Evolutionary conservation across 1,140 invertebrate genomes (phyloP), one percentile per base, ranked within the genome.

Genomic region (Psix sp.): DNA sequence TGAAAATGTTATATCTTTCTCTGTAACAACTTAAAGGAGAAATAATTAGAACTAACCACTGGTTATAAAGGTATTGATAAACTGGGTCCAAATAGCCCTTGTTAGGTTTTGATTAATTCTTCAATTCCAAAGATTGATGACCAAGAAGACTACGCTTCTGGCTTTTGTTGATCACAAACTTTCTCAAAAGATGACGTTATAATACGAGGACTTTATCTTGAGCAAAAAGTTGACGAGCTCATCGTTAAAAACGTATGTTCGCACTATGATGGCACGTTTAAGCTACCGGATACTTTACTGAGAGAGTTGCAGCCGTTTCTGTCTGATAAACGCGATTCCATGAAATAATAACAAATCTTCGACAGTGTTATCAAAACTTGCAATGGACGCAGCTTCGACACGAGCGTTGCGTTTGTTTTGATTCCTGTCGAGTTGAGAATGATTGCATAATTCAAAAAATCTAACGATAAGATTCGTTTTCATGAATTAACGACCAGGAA

Each of bases 321-420:
- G 46, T 54, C 62, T 38, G 62, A 62, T 67, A 74, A 74, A 74
- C 62, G 59, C 29, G 67, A 66, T 67, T 67, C 62, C 29, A 11
- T 35, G 16, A 60, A 66, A 74, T 42, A 74, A 66, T 74, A 74
- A 74, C 62, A 71, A 40, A 48, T 18, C 18, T 3, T n/a, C 17
- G 24, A 29, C 57, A 38, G 31, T 57, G 42, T 54, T 54, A 40
- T 54, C 43, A 33, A 39, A 52, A 68, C 29, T 71, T 71, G 42
- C 57, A 57, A 6, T 56, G 33, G 67, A 57, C 49, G 67, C 67
- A 62, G 36, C 57, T 36, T 60, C 56, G 14, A 21, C 11, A 15
- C 20, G 57, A 71, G n/a, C n/a, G n/a, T n/a, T n/a, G n/a, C n/a
- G n/a, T n/a, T n/a, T n/a, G n/a, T n/a, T n/a, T n/a, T n/a, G n/a